Evolutionary conservation across 2,888 invertebrate species (phyloP).

Genomic region (Amphipyra tragopoginis): DNA sequence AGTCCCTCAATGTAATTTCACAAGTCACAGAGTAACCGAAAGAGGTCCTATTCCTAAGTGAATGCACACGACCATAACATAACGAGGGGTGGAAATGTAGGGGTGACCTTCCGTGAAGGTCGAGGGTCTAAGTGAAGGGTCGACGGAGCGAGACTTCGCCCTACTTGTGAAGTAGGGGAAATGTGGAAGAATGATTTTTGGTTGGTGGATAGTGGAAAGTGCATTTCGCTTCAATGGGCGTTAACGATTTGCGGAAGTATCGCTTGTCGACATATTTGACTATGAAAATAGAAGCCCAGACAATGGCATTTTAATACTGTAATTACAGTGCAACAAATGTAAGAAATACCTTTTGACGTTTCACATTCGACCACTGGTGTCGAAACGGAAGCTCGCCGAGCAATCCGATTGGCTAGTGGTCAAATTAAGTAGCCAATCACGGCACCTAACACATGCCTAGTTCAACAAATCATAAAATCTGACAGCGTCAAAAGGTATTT

Average conservation of each 20-base stretch:
- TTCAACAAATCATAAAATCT: too few species aligned
- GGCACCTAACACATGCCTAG: too few species aligned
- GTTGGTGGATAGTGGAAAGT: conserved; percentile 6
- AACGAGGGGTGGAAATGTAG: conserved; percentile 23
- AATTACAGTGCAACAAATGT: too few species aligned
- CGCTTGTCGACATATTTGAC: conserved; percentile 6
- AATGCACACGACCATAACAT: conserved; percentile 24
- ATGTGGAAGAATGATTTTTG: conserved; percentile 14
- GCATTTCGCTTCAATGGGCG: neutral
- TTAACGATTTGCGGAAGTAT: conserved; percentile 26
- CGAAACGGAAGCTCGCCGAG: too few species aligned
- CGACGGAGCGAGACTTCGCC: conserved; percentile 17
- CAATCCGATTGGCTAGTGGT: too few species aligned
- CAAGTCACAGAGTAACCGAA: conserved; percentile 3
- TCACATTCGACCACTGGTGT: too few species aligned
- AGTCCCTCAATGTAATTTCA: neutral
- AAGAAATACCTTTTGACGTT: too few species aligned
- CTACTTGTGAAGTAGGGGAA: conserved; percentile 13
- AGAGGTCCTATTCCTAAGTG: conserved; percentile 12
- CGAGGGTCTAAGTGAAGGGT: conserved; percentile 16
- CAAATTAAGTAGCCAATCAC: too few species aligned
- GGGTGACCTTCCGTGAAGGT: conserved; percentile 42
- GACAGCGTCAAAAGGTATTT: too few species aligned
- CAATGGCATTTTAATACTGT: too few species aligned
- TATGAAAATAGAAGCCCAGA: too few species aligned